Evolutionary conservation across 1,140 invertebrate genomes (phyloP), one percentile per base, ranked within the genome.

Genomic region (Listronotus bonariensis): DNA sequence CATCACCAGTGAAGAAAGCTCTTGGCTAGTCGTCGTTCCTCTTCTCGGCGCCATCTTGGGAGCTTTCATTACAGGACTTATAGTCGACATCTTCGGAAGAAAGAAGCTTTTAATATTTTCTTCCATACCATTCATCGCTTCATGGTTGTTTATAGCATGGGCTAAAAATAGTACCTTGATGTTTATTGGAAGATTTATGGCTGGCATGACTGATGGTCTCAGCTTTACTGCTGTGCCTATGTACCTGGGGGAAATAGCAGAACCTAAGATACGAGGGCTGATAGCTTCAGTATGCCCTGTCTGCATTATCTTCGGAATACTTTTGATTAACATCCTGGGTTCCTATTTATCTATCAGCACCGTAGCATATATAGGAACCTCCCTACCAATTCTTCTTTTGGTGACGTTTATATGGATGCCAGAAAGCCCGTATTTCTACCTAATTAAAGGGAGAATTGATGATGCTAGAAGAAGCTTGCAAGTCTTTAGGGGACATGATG

Each of bases 271-370:
- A 1, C 78, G 90, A n/a, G 90, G 91, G 68, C 26, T 59, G 14
- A 43, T 74, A 0, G 67, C 68, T 6, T 60, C 70, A 86, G 72
- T 79, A 82, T 67, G 69, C 17, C 65, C 74, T 18, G 64, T 76
- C 0, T 66, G 69, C 6, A 38, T 66, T 0, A 76, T 75, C 42
- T 52, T 89, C 7, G 90, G 90, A 9, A 87, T 88, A 61, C 77
- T 91, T 40, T 76, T 87, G 5, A 86, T 86, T 14, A 89, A 88
- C 74, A 77, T 84, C 51, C 80, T 88, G 57, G 89, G 89, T 1
- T 80, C 84, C 3, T 84, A 82, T 54, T 81, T 85, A 1, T 80
- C 82, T 15, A 84, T 84, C 55, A 77, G 83, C 31, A 80, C 83
- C 0, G 80, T 85, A 26, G 82, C 84, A 0, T 80, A 80, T n/a